These are phyloP conservation scores for Apodemia zela DNA, from an alignment of 2,888 invertebrate genomes.

Conservation along the genomic window DNA sequence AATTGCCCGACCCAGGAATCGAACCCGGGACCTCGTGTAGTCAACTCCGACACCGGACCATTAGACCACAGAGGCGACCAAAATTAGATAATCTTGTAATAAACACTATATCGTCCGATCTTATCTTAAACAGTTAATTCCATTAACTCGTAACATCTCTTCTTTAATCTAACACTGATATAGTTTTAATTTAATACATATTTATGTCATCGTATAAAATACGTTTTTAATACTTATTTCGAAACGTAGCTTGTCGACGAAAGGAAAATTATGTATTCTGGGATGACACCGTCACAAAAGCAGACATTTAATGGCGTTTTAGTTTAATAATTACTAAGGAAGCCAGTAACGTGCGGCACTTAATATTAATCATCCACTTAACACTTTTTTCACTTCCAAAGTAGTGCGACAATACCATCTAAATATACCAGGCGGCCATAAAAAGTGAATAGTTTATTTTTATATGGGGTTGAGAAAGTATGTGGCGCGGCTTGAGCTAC, in stretches of 20 bases:
- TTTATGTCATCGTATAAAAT: slow-evolving; percentile 11
- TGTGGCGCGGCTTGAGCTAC: slow-evolving; percentile 67
- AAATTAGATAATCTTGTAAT: neutral
- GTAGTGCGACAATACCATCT: slow-evolving; percentile 67
- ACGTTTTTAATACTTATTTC: neutral
- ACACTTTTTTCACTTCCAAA: slow-evolving; percentile 65
- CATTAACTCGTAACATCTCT: neutral
- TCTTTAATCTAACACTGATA: neutral
- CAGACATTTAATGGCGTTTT: slow-evolving; percentile 35
- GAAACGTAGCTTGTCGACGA: slow-evolving; percentile 39
- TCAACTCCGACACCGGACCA: no score
- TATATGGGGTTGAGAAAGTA: slow-evolving; percentile 73
- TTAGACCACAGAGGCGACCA: no score
- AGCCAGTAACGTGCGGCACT: slow-evolving; percentile 66
- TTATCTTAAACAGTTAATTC: neutral
- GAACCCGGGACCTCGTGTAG: no score
- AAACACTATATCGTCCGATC: neutral
- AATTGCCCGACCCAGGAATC: no score
- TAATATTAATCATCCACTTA: slow-evolving; percentile 79
- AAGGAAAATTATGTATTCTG: slow-evolving; percentile 47
- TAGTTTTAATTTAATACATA: neutral
- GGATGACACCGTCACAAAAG: slow-evolving; percentile 45
- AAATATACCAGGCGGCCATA: slow-evolving; percentile 70
- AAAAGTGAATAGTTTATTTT: slow-evolving; percentile 71
- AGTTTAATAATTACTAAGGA: slow-evolving; percentile 67